Percentiles rank a stretch among this genome's conserved stretches.
Conservation (phyloP, 23 tunicate species). For the Halocynthia roretzi region DNA sequence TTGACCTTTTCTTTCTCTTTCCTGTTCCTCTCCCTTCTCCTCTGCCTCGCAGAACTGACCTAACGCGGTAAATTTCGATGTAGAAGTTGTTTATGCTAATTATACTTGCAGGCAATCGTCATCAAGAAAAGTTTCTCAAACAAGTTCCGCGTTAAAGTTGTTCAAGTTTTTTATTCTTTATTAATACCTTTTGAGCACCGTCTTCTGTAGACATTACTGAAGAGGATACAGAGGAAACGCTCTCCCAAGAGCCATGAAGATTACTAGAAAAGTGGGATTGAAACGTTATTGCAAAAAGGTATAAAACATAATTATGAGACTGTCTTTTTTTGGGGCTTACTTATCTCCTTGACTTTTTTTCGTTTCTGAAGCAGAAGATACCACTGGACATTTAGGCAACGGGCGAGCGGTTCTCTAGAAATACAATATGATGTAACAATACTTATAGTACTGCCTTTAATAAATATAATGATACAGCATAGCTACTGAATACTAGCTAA, state of each 20-base stretch:
- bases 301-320: not conserved
- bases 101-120: not conserved
- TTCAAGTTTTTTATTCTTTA: not conserved
- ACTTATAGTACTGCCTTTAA: too few species aligned
- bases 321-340: not conserved
- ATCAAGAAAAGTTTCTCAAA: not conserved
- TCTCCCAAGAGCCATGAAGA: slow-evolving; percentile 7
- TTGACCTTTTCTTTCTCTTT: slow-evolving; percentile 27
- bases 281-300: not conserved
- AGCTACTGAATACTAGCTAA: too few species aligned
- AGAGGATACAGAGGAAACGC: slow-evolving; percentile 9
- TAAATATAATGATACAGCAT: too few species aligned
- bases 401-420: slow-evolving; percentile 15
- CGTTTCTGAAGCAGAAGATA: not conserved
- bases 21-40: slow-evolving; percentile 31
- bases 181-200: slow-evolving; percentile 6
- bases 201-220: not conserved
- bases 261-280: not conserved
- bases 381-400: slow-evolving; percentile 3
- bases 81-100: not conserved
- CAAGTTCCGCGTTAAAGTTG: not conserved
- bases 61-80: not conserved
- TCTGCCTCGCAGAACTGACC: slow-evolving; percentile 39
- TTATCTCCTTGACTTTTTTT: not conserved
- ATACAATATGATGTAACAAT: not conserved